Evolutionary conservation across 2,113 vertebrate genomes (phyloP).

Genomic region (Haplochromis vanheusdeni): DNA sequence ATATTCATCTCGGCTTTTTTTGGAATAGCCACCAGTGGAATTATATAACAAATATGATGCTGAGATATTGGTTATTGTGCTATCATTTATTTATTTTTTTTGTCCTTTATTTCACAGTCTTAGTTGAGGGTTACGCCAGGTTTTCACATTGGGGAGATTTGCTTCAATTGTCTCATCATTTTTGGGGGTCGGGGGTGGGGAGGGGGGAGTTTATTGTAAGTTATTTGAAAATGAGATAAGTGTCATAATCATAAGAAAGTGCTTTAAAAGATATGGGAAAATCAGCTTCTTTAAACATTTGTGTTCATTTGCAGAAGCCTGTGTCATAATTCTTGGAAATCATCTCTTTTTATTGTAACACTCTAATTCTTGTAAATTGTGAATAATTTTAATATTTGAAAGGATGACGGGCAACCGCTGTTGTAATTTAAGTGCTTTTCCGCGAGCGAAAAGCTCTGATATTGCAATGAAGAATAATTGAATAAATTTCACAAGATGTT

Average conservation of each 20-base stretch:
- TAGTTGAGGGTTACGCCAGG: slow-evolving; percentile 72
- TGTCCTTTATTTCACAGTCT: slow-evolving; percentile 61
- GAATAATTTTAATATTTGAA: slow-evolving; percentile 91
- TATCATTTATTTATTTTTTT: slow-evolving; percentile 56
- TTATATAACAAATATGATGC: slow-evolving; percentile 66
- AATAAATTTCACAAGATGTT: slow-evolving; percentile 86
- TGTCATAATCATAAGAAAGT: slow-evolving; percentile 70
- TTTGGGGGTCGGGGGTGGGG: background rate
- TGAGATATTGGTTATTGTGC: slow-evolving; percentile 75
- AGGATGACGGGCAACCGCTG: slow-evolving; percentile 75
- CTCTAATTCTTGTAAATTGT: slow-evolving; percentile 93
- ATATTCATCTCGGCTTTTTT: slow-evolving; percentile 61
- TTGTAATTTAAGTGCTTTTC: slow-evolving; percentile 91
- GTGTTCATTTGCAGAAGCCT: slow-evolving; percentile 70
- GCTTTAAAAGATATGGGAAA: slow-evolving; percentile 74
- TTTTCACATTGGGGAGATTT: slow-evolving; percentile 46
- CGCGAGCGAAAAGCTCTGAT: slow-evolving; percentile 75
- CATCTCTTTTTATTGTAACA: slow-evolving; percentile 81
- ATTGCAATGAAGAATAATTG: slow-evolving; percentile 80
- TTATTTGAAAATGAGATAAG: slow-evolving; percentile 65
- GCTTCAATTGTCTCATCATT: slow-evolving; percentile 43
- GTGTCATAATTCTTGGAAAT: slow-evolving; percentile 63
- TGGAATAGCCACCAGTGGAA: slow-evolving; percentile 57
- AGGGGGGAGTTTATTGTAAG: slow-evolving; percentile 46
- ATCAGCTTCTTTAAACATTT: slow-evolving; percentile 75